Conservation (phyloP, 2,888 invertebrate species). For the Drosophila leonis region DNA sequence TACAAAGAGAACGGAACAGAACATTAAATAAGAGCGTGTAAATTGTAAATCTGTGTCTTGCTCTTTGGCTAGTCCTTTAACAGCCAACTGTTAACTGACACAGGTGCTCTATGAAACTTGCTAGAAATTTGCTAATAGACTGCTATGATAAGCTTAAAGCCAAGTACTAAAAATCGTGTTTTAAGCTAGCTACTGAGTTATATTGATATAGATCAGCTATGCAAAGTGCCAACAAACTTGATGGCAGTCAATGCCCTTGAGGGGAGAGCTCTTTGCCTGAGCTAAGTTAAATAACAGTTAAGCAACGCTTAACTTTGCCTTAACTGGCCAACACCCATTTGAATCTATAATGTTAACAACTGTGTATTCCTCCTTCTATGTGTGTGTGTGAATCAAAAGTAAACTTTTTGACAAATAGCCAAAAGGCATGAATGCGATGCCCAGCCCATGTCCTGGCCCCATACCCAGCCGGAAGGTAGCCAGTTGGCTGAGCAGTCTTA, state of each 20-base stretch:
- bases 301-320: conserved; percentile 51
- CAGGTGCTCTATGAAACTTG: conserved; percentile 25
- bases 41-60: not conserved
- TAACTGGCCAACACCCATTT: conserved; percentile 71
- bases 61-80: conserved; percentile 2
- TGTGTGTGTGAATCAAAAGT: conserved; percentile 28
- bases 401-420: conserved; percentile 76
- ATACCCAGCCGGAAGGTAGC: conserved; percentile 59
- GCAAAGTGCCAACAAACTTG: not conserved
- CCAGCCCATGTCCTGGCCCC: conserved; percentile 33
- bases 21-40: not conserved
- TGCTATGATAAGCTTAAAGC: conserved; percentile 28
- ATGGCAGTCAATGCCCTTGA: conserved; percentile 1
- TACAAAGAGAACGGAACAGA: not conserved
- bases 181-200: conserved; percentile 13
- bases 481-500: conserved; percentile 60
- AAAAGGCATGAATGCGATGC: conserved; percentile 65
- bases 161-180: conserved; percentile 4
- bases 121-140: conserved; percentile 13
- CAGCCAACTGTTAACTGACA: conserved; percentile 31
- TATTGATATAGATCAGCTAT: conserved; percentile 8
- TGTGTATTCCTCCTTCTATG: conserved; percentile 20
- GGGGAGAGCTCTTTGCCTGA: not conserved
- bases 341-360: conserved; percentile 39
- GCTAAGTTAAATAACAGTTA: conserved; percentile 33